A percentile compares a stretch with the other conserved stretches of the same genome.
phyloP scores from a whole-genome alignment of 2,113 vertebrate species.

The Cnemophilus loriae region DNA sequence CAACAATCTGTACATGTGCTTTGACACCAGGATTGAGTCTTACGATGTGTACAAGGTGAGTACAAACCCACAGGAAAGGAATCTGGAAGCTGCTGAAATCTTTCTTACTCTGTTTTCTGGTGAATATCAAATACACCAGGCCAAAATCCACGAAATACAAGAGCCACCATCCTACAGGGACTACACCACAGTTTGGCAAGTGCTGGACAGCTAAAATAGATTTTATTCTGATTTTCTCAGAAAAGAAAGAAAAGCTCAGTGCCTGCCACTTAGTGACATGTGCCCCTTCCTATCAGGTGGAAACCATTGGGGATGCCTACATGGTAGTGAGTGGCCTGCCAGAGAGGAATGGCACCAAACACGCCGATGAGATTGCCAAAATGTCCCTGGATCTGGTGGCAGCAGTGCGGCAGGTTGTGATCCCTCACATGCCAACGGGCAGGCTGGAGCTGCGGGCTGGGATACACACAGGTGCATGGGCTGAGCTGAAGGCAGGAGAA shows the following conservation, averaged over 20 bases:
- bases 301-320: slow-evolving; percentile 88
- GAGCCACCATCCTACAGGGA: accelerated
- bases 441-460: slow-evolving; percentile 83
- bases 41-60: slow-evolving; percentile 88
- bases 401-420: slow-evolving; percentile 80
- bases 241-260: background rate
- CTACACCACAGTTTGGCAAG: background rate
- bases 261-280: background rate
- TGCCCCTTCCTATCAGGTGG: slow-evolving; percentile 68
- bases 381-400: slow-evolving; percentile 89
- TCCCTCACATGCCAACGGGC: slow-evolving; percentile 80
- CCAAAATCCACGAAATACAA: background rate
- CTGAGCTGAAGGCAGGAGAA: background rate
- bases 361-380: slow-evolving; percentile 83
- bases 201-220: background rate
- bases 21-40: slow-evolving; percentile 86
- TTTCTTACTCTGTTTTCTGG: background rate
- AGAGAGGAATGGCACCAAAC: slow-evolving; percentile 80
- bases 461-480: slow-evolving; percentile 81
- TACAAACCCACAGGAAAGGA: background rate
- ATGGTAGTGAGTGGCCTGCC: slow-evolving; percentile 89
- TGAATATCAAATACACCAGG: background rate
- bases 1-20: slow-evolving; percentile 86
- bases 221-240: background rate
- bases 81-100: background rate